Evolutionary conservation across 2,888 invertebrate genomes (phyloP).

Genomic region (Thera obeliscata): DNA sequence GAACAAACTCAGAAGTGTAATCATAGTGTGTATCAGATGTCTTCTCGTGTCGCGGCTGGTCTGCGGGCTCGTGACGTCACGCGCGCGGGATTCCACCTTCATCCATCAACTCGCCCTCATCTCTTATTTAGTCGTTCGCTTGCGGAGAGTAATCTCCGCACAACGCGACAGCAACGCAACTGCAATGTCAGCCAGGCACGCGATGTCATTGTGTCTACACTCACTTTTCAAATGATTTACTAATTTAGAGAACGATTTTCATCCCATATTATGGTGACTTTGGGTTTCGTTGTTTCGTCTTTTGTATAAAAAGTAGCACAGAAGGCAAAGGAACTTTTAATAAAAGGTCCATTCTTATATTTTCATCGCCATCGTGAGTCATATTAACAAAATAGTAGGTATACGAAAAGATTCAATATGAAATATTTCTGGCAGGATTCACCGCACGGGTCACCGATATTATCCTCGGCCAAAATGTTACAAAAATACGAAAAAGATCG

Average conservation of each 20-base stretch:
- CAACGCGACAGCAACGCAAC: neutral
- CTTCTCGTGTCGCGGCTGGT: neutral
- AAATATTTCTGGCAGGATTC: constrained; percentile 3
- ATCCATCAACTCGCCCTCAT: constrained; percentile 35
- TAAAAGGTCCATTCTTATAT: no score
- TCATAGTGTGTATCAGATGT: neutral
- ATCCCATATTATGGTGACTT: constrained; percentile 3
- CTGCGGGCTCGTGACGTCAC: constrained; percentile 16
- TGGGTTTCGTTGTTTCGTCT: neutral
- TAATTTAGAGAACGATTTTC: constrained; percentile 8
- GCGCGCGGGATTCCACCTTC: constrained; percentile 26
- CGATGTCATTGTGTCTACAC: neutral
- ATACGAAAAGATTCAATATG: neutral
- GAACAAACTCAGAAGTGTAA: neutral
- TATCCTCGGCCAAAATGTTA: constrained; percentile 14
- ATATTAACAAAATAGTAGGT: neutral
- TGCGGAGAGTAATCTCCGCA: constrained; percentile 7
- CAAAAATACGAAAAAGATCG: constrained; percentile 21
- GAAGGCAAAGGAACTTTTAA: no score
- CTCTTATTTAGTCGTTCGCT: constrained; percentile 31
- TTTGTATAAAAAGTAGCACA: neutral
- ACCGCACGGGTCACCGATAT: constrained; percentile 2
- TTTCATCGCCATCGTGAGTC: neutral
- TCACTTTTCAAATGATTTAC: constrained; percentile 19
- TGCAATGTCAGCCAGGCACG: neutral